These are phyloP conservation scores for Brachylomia viminalis DNA, from an alignment of 2,888 invertebrate genomes.

Conservation along the genomic window DNA sequence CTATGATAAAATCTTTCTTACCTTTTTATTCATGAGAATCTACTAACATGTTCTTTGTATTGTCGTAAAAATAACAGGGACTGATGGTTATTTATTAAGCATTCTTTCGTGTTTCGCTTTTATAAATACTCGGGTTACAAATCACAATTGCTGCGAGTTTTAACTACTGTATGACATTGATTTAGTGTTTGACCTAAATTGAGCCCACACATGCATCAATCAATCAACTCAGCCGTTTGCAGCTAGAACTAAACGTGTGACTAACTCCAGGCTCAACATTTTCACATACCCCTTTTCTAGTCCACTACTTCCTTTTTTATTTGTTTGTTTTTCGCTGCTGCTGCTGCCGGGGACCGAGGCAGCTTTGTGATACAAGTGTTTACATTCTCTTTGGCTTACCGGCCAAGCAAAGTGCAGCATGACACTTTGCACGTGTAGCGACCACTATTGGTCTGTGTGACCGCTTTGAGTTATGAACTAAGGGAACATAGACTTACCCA, in stretches of 20 bases:
- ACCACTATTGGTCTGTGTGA: too few relatives aligned
- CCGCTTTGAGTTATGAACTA: neutral
- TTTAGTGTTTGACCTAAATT: slow-evolving; percentile 48
- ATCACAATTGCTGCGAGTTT: slow-evolving; percentile 13
- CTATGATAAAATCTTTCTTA: slow-evolving; percentile 3
- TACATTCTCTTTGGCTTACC: slow-evolving; percentile 8
- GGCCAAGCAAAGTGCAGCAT: neutral
- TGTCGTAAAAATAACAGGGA: neutral
- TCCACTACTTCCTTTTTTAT: neutral
- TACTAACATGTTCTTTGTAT: slow-evolving; percentile 5
- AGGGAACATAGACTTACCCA: slow-evolving; percentile 90
- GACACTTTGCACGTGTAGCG: neutral
- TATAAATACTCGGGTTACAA: neutral
- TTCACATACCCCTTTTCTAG: neutral
- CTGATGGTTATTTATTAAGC: slow-evolving; percentile 4
- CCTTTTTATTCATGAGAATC: slow-evolving; percentile 19
- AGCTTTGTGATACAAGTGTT: neutral
- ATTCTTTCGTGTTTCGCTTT: neutral
- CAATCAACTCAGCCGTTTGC: slow-evolving; percentile 1
- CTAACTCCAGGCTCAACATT: neutral
- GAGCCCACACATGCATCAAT: slow-evolving; percentile 19
- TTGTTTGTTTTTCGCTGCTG: neutral
- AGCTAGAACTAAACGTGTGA: neutral
- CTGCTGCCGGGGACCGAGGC: neutral
- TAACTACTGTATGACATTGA: slow-evolving; percentile 22